Evolutionary conservation across 2,888 invertebrate species (phyloP), one percentile per base, ranked within the genome.

Genomic region (Drosophila longiperda): DNA sequence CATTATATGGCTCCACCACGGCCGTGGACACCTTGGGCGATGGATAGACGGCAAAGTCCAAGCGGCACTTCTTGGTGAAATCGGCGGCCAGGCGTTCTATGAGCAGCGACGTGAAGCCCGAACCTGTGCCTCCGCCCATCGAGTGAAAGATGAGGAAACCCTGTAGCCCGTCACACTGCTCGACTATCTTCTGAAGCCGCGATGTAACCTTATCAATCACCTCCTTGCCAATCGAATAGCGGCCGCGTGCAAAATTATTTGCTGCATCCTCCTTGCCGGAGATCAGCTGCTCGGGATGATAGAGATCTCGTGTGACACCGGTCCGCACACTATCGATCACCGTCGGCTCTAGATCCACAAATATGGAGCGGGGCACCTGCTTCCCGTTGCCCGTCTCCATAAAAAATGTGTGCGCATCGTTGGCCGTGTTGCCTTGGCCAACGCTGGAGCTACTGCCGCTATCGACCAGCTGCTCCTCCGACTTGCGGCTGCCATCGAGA

Each of bases 1-100:
- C 96, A 92, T 98, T 98, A 94, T 98, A 99, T 0, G 98, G 98
- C 92, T 98, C 98, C 49, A 98, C 98, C 15, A 98, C 98, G 0
- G 98, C 97, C 1, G 98, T 98, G 38, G 97, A 97, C 32, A 98
- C 96, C 93, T 96, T 97, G 55, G 98, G 98, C 17, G 98, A 97
- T 7, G 98, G 98, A 92, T 98, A 98, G 66, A 98, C 96, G n/a
- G 97, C 96, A 92, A 98, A 98, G 92, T 97, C 97, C 61, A 98
- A 94, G 91, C 97, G 97, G 92, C 97, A 97, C 92, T 97, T 97
- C 92, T 97, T 98, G 73, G 96, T 96, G 88, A 96, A 98, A 90
- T 98, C 97, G 20, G 96, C 96, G 0, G 96, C 96, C 5, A 98
- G 94, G 61, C 96, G 95, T 92, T 98, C 97, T 97, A 98, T 97